Conservation (phyloP, 2,113 vertebrate genomes). For the Muntiacus muntjak region DNA sequence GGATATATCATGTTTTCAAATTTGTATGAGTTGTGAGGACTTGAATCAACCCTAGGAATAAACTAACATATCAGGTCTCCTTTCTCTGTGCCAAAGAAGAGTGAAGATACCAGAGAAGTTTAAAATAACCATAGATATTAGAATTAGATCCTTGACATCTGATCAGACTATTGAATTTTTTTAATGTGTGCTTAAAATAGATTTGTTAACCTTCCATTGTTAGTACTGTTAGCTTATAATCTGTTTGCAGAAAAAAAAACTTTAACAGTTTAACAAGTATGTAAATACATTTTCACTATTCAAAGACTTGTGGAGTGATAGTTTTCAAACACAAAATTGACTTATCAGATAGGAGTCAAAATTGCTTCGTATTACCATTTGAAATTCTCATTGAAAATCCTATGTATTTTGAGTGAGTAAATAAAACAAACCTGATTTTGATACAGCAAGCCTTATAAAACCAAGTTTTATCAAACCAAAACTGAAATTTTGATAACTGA, state of each 20-base stretch:
- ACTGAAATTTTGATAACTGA: slow-evolving; percentile 13
- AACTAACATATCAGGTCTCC: neutral
- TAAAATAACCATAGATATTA: neutral
- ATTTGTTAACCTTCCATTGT: neutral
- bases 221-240: neutral
- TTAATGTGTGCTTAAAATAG: neutral
- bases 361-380: neutral
- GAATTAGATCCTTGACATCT: neutral
- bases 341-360: neutral
- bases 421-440: neutral
- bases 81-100: neutral
- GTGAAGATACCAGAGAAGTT: neutral
- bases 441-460: neutral
- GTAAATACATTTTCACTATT: neutral
- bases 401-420: neutral
- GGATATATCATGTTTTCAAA: neutral
- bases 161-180: slow-evolving; percentile 7
- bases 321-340: slow-evolving; percentile 27
- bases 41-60: neutral
- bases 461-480: neutral
- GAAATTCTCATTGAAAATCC: slow-evolving; percentile 4
- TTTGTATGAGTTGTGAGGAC: neutral
- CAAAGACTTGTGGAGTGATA: neutral
- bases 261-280: slow-evolving; percentile 1
- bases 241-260: neutral